Base-by-base conservation (phyloP, 2,888 invertebrate genomes). In the Crocallis elinguaria region DNA sequence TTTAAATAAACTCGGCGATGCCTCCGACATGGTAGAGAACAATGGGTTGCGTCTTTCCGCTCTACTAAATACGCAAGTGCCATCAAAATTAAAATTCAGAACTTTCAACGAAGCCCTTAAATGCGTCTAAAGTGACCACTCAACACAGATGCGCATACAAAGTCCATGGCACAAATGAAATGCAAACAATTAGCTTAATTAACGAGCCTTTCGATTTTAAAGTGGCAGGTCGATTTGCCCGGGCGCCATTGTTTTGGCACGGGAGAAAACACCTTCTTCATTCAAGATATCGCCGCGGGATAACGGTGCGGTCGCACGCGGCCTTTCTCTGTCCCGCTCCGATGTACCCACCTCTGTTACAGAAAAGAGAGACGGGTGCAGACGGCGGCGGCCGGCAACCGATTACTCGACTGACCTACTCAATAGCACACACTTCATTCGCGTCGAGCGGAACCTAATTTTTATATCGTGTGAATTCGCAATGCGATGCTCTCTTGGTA, bases 401-500 rank as follows among this genome's bases (percentile, higher is more conserved):
- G 78, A 87, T 88, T 88, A 90, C 88, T 90, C 90, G 91, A 91
- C 84, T 92, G 92, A 92, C 92, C 92, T 89, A 92, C 90, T 91
- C 88, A 83, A 79, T 50, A 71, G 82, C 78, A 83, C 86, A 90
- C 84, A 92, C 92, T 92, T 92, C 92, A 92, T 92, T 88, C 86
- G 82, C 83, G 77, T 84, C 88, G 88, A 88, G 81, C 84, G 87
- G 84, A 88, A 92, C 90, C 92, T 90, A 89, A 89, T 91, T 92
- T 86, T 86, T 82, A 79, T 83, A 79, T 79, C 84, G 83, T 84
- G 84, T 84, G 84, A 86, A 87, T 86, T 85, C 75, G 81, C 82
- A 82, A 82, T 83, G 78, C 75, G 79, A 79, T 71, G 71, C 70
- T 73, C 76, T 69, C 65, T 66, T 67, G 69, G 69, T 77, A 72